phyloP scores from a whole-genome alignment of 2,113 vertebrate species.

The Zapornia atra region DNA sequence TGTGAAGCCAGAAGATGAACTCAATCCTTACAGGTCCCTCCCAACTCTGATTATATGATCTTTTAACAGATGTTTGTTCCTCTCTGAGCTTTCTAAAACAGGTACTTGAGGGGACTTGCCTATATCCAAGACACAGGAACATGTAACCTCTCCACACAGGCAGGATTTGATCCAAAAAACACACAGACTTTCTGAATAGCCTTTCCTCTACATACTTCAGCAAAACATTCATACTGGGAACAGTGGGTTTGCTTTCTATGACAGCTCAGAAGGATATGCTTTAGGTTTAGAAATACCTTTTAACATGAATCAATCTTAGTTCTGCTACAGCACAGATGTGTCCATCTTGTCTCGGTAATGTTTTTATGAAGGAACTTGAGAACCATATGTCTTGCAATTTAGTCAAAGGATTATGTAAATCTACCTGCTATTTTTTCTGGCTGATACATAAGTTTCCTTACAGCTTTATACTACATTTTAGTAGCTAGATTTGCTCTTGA shows the following conservation, averaged over 20 bases:
- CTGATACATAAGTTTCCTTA: not conserved
- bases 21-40: no score
- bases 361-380: slow-evolving; percentile 9
- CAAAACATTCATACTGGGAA: not conserved
- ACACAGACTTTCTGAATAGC: not conserved
- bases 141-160: fast-evolving
- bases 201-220: not conserved
- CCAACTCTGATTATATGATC: not conserved
- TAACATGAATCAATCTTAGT: slow-evolving; percentile 3
- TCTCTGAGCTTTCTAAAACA: not conserved
- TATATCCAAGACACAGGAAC: not conserved
- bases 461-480: slow-evolving; percentile 6
- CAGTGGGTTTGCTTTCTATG: not conserved
- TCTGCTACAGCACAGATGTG: slow-evolving; percentile 19
- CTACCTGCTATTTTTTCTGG: slow-evolving; percentile 8
- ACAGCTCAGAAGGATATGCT: not conserved
- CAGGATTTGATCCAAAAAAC: not conserved
- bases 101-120: not conserved
- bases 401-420: slow-evolving; percentile 30
- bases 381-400: slow-evolving; percentile 22
- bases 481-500: not conserved
- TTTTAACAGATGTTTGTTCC: not conserved
- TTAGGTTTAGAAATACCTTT: slow-evolving; percentile 32
- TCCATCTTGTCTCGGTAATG: not conserved
- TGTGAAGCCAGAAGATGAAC: no score